Percentiles rank a stretch among this genome's conserved stretches.
These are phyloP conservation scores for Sebastes schlegelii DNA, from an alignment of 2,113 vertebrate species.

Conservation along the genomic window DNA sequence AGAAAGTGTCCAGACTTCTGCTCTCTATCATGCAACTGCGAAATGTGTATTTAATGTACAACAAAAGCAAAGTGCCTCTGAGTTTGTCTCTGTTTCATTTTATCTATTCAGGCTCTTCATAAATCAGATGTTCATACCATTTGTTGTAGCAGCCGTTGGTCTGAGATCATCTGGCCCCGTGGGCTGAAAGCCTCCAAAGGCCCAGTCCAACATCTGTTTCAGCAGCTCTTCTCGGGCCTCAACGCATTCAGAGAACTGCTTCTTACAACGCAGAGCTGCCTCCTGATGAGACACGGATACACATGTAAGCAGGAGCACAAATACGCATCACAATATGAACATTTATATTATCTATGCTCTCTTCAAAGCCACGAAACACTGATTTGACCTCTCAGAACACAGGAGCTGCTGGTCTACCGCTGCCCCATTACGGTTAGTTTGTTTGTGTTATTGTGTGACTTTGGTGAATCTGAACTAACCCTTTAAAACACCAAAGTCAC, in stretches of 20 bases:
- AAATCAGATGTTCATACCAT: slow-evolving; percentile 34
- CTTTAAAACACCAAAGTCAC: too few species aligned
- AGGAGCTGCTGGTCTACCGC: too few species aligned
- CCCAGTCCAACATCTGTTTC: slow-evolving; percentile 92
- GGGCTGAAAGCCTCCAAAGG: slow-evolving; percentile 88
- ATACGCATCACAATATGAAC: background rate
- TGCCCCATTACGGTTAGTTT: too few species aligned
- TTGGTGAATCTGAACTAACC: too few species aligned
- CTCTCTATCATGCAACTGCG: background rate
- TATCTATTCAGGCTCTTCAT: background rate
- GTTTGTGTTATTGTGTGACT: too few species aligned
- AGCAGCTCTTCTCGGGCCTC: slow-evolving; percentile 81
- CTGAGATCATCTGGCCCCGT: slow-evolving; percentile 84
- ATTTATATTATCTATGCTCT: too few species aligned
- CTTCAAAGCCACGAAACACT: too few species aligned
- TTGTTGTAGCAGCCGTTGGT: slow-evolving; percentile 44
- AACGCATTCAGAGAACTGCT: slow-evolving; percentile 77
- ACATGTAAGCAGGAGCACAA: background rate
- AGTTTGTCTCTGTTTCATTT: background rate
- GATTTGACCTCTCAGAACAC: too few species aligned
- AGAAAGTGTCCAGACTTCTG: background rate
- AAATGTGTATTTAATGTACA: slow-evolving; percentile 1
- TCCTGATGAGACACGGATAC: slow-evolving; percentile 78
- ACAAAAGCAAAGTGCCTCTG: background rate
- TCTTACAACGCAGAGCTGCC: slow-evolving; percentile 85